A percentile compares a stretch with the other conserved stretches of the same genome.
Evolutionary conservation across 23 tunicate species (phyloP).

Genomic region (Halocynthia aurantium): DNA sequence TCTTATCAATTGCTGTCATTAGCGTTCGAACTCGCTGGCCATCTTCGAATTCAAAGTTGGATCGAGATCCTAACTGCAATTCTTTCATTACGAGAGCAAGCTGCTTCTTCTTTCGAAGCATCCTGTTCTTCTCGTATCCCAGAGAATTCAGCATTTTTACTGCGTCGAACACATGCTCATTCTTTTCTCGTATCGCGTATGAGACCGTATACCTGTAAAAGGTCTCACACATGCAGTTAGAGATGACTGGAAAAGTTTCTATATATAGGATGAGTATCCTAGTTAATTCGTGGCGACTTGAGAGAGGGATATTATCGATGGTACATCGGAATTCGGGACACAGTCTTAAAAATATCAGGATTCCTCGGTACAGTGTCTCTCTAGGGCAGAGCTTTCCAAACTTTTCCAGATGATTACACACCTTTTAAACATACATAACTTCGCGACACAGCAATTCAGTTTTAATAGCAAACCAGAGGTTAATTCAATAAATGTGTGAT

Average conservation of each 20-base stretch:
- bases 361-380: no score
- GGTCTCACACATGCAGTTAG: no score
- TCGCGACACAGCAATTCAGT: neutral
- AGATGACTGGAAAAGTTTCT: no score
- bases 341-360: no score
- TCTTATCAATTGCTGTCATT: conserved; percentile 53
- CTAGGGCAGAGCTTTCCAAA: no score
- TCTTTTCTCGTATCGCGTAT: conserved; percentile 41
- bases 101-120: conserved; percentile 18
- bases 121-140: conserved; percentile 20
- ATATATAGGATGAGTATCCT: no score
- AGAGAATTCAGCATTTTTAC: conserved; percentile 21
- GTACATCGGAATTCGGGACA: no score
- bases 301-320: no score
- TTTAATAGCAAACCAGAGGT: neutral
- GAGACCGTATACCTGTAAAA: conserved; percentile 38
- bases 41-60: neutral
- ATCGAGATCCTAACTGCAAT: conserved; percentile 15
- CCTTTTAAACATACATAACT: no score
- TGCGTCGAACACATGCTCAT: conserved; percentile 58
- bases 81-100: conserved; percentile 14
- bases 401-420: no score
- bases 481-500: neutral
- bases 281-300: no score
- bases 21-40: conserved; percentile 50